A percentile compares a stretch with the other conserved stretches of the same genome.
Conservation (phyloP, 2,113 vertebrate genomes). For the Helogale parvula region DNA sequence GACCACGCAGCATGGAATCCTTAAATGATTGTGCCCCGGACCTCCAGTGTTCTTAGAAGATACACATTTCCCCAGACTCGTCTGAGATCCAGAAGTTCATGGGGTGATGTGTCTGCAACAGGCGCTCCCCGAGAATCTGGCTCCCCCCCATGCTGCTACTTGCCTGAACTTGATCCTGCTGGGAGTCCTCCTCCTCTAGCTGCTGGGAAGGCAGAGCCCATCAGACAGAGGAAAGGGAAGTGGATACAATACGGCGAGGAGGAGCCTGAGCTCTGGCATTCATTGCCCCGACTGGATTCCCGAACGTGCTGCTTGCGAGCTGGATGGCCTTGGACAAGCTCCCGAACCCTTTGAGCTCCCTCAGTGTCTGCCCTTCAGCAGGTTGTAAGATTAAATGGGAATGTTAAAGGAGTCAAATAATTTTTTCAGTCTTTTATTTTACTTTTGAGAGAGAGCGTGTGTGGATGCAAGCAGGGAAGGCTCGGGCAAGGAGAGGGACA, state of each 20-base stretch:
- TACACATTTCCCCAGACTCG: neutral
- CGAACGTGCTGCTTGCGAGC: neutral
- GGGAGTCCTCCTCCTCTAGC: neutral
- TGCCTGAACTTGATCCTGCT: neutral
- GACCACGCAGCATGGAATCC: neutral
- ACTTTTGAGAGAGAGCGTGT: too few relatives aligned
- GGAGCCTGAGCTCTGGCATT: neutral
- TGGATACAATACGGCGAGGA: neutral
- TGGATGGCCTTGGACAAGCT: too few relatives aligned
- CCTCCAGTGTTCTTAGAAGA: neutral
- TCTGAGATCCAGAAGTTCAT: neutral
- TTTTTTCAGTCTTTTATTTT: too few relatives aligned
- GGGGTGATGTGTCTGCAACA: rapidly evolving
- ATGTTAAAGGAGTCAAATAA: too few relatives aligned
- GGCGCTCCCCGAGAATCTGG: too few relatives aligned
- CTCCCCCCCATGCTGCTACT: neutral
- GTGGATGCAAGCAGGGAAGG: too few relatives aligned
- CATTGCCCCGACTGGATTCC: neutral
- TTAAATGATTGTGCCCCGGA: neutral
- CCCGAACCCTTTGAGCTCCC: neutral
- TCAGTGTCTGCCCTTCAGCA: neutral
- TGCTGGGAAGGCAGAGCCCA: neutral
- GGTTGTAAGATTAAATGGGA: neutral
- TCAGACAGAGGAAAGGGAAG: neutral
- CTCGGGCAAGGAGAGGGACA: too few relatives aligned